A percentile compares a stretch with the other conserved stretches of the same genome.
Evolutionary conservation across 1,140 invertebrate genomes (phyloP).

Genomic region (Ips typographus): DNA sequence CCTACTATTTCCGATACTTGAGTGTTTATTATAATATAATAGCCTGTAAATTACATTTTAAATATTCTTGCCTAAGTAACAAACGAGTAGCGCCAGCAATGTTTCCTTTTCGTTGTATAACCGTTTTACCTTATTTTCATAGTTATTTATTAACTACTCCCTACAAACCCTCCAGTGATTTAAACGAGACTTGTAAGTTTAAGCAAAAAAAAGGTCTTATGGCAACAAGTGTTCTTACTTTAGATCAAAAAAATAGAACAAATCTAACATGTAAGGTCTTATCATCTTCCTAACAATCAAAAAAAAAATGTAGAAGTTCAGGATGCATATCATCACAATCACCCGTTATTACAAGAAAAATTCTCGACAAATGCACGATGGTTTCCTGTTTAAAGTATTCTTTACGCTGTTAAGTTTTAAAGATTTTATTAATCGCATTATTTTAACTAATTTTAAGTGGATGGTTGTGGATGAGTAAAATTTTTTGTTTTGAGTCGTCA

Average conservation of each 20-base stretch:
- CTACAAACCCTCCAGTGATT: too few relatives aligned
- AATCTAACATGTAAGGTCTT: background rate
- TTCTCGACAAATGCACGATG: background rate
- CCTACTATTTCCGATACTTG: too few relatives aligned
- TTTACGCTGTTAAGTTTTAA: conserved; percentile 35
- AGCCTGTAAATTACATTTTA: too few relatives aligned
- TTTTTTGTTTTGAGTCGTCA: background rate
- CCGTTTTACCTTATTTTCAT: too few relatives aligned
- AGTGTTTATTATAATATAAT: too few relatives aligned
- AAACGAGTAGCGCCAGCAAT: too few relatives aligned
- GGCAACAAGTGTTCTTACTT: conserved; percentile 6
- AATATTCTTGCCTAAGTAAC: too few relatives aligned
- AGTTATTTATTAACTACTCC: too few relatives aligned
- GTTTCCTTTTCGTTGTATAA: too few relatives aligned
- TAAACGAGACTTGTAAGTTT: background rate
- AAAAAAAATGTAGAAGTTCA: conserved; percentile 1
- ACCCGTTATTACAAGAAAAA: background rate
- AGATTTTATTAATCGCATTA: conserved; percentile 29
- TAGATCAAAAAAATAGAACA: background rate
- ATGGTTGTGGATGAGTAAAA: conserved; percentile 29
- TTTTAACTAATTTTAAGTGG: conserved; percentile 24
- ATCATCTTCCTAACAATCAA: conserved; percentile 1
- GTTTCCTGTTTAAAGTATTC: conserved; percentile 30
- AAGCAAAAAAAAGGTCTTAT: conserved; percentile 1
- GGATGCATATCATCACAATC: conserved; percentile 22